phyloP scores from a whole-genome alignment of 1,140 invertebrate genomes.

The Saccostrea echinata region DNA sequence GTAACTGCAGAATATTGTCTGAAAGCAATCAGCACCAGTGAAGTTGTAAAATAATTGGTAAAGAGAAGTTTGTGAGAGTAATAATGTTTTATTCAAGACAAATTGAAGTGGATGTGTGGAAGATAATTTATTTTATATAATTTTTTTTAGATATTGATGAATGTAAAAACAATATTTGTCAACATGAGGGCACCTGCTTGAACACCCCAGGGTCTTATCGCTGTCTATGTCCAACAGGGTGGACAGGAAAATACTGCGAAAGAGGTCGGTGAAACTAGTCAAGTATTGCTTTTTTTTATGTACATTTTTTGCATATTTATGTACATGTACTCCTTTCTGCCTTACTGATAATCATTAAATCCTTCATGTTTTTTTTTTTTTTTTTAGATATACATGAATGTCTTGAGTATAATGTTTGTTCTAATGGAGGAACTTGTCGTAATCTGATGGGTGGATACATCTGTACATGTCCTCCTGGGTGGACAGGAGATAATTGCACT shows the following conservation, averaged over 20 bases:
- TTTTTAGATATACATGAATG: conserved; percentile 64
- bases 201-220: conserved; percentile 83
- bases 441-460: conserved; percentile 73
- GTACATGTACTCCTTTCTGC: no score
- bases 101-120: no score
- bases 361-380: not conserved
- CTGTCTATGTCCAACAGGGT: conserved; percentile 92
- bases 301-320: no score
- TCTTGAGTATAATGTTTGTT: conserved; percentile 82
- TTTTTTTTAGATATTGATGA: conserved; percentile 88
- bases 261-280: conserved; percentile 47
- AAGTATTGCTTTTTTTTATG: no score
- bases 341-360: no score
- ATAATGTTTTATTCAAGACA: no score
- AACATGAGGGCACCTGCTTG: conserved; percentile 77
- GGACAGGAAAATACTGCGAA: conserved; percentile 92
- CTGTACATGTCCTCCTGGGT: conserved; percentile 93
- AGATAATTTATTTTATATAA: not conserved
- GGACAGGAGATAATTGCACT: conserved; percentile 95
- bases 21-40: no score
- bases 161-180: conserved; percentile 84
- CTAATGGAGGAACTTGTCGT: conserved; percentile 95
- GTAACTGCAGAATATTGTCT: no score
- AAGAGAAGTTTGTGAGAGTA: no score
- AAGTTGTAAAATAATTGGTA: no score